phyloP scores from a whole-genome alignment of 2,797 vertebrate genomes.

The Tamandua tetradactyla region DNA sequence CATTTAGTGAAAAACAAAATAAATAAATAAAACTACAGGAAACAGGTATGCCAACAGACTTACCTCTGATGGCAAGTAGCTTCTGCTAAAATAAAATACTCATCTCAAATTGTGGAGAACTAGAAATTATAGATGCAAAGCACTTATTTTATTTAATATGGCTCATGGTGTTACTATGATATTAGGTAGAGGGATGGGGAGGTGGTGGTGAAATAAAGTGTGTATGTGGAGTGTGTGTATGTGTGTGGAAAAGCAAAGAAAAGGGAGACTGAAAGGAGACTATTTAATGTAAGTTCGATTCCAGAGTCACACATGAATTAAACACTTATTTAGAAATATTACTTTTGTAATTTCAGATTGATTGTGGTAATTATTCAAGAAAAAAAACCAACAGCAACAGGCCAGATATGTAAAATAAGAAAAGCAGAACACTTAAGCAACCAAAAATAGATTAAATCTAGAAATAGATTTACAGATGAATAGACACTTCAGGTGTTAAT shows the following conservation, averaged over 20 bases:
- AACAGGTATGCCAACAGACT: background rate
- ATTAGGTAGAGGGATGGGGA: fast-evolving
- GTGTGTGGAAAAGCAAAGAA: background rate
- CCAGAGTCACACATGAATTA: background rate
- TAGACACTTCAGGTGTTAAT: background rate
- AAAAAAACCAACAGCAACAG: background rate
- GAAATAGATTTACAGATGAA: background rate
- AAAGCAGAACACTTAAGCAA: background rate
- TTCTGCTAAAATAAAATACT: background rate
- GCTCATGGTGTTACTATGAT: background rate
- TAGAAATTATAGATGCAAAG: background rate
- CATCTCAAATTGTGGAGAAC: background rate
- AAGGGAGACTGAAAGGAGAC: background rate
- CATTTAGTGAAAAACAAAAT: background rate
- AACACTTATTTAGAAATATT: background rate
- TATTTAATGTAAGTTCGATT: background rate
- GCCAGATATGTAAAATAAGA: background rate
- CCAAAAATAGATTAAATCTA: background rate
- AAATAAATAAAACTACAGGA: conserved; percentile 35
- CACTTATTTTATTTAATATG: background rate
- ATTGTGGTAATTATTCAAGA: conserved; percentile 5
- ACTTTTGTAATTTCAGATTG: background rate
- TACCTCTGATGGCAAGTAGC: background rate
- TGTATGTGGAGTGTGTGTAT: fast-evolving
- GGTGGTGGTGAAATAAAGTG: background rate